phyloP scores from a whole-genome alignment of 2,797 vertebrate species.

The Salmo trutta region DNA sequence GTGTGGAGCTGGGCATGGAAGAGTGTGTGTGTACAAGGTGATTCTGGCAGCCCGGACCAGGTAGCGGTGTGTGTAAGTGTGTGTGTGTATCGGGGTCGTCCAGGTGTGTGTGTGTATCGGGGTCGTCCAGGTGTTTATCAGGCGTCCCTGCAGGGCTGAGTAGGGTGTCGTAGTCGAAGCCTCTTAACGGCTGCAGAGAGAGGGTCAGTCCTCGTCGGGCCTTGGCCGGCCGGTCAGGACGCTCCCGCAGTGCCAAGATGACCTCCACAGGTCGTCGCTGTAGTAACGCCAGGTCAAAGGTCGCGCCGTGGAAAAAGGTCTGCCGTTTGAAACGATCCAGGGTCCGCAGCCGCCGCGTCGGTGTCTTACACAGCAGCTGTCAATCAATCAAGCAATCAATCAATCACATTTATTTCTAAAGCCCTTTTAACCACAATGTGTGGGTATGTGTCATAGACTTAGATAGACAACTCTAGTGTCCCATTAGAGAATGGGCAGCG shows the following conservation, averaged over 20 bases:
- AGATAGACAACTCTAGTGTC: no score
- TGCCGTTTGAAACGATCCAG: conserved; percentile 87
- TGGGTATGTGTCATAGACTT: background rate
- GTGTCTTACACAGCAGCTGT: conserved; percentile 88
- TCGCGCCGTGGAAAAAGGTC: conserved; percentile 84
- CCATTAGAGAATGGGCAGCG: no score
- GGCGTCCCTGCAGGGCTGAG: conserved; percentile 64
- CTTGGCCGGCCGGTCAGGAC: conserved; percentile 68
- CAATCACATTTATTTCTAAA: background rate
- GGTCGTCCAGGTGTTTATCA: conserved; percentile 55
- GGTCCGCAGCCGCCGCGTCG: conserved; percentile 76
- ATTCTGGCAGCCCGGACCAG: background rate
- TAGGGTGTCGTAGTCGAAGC: conserved; percentile 84
- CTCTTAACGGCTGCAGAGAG: conserved; percentile 75
- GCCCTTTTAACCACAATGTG: background rate
- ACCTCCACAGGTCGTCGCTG: conserved; percentile 83
- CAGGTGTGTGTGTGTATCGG: conserved; percentile 3
- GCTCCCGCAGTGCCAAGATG: conserved; percentile 70
- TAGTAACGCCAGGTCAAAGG: conserved; percentile 84
- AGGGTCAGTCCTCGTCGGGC: conserved; percentile 68
- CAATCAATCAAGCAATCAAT: background rate
- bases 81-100: background rate
- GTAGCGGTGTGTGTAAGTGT: background rate
- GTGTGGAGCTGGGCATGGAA: conserved; percentile 41
- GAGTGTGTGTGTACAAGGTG: background rate